These are phyloP conservation scores for Urechis unicinctus DNA, from an alignment of 2,888 invertebrate species.

Conservation along the genomic window DNA sequence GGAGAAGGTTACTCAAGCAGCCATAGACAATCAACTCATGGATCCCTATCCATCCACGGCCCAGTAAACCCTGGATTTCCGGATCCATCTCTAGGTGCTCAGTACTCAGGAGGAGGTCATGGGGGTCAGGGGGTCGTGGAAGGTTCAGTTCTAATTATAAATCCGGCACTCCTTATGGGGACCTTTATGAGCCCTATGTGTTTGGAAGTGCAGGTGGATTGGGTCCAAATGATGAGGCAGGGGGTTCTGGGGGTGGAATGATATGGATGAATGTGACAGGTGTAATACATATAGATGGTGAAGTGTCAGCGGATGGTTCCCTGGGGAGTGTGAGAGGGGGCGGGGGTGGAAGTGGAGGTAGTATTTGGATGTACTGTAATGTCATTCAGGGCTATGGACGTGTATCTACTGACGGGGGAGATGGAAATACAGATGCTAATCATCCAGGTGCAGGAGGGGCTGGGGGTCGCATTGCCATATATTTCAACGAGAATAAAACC, in stretches of 20 bases:
- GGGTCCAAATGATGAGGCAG: slow-evolving; percentile 16
- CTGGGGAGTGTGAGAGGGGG: slow-evolving; percentile 25
- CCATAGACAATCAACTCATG: slow-evolving; percentile 23
- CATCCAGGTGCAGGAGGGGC: slow-evolving; percentile 30
- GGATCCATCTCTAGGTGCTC: slow-evolving; percentile 11
- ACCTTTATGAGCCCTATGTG: slow-evolving; percentile 29
- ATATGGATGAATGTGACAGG: slow-evolving; percentile 35
- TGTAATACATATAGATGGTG: slow-evolving; percentile 30
- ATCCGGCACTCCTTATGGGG: slow-evolving; percentile 31
- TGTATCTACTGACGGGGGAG: slow-evolving; percentile 30
- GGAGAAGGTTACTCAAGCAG: slow-evolving; percentile 27
- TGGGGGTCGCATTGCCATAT: slow-evolving; percentile 32
- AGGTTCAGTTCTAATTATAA: neutral
- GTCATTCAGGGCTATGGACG: slow-evolving; percentile 30
- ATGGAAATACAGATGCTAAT: slow-evolving; percentile 13
- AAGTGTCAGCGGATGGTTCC: slow-evolving; percentile 28
- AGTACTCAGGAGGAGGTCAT: slow-evolving; percentile 27
- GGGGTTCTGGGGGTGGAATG: slow-evolving; percentile 30
- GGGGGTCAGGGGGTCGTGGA: slow-evolving; percentile 29
- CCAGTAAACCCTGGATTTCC: slow-evolving; percentile 27
- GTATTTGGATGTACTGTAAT: slow-evolving; percentile 31
- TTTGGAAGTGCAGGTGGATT: slow-evolving; percentile 30
- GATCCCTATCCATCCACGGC: slow-evolving; percentile 25
- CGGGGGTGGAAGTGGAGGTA: slow-evolving; percentile 32
- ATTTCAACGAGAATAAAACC: slow-evolving; percentile 29